Evolutionary conservation across 2,888 invertebrate genomes (phyloP).

Genomic region (Liopterus haemorrhoidalis): DNA sequence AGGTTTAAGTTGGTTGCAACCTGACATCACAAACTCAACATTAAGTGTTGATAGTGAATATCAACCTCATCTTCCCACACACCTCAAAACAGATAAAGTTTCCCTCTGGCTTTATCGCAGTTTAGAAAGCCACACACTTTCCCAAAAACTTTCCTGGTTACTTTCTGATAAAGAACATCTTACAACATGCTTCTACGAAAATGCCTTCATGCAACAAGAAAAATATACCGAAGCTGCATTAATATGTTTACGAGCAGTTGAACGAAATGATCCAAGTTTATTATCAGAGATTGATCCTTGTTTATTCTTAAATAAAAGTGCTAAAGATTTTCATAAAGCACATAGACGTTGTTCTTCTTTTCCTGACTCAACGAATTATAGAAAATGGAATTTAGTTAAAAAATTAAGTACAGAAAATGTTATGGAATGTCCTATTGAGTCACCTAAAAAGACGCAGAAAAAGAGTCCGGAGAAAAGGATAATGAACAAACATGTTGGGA

Average conservation of each 20-base stretch:
- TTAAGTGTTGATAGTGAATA: slow-evolving; percentile 45
- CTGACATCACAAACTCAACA: slow-evolving; percentile 50
- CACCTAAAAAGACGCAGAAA: slow-evolving; percentile 15
- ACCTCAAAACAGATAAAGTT: slow-evolving; percentile 49
- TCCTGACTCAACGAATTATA: slow-evolving; percentile 41
- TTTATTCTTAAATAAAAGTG: slow-evolving; percentile 43
- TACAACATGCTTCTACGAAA: slow-evolving; percentile 51
- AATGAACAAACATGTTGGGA: slow-evolving; percentile 33
- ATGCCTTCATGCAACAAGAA: slow-evolving; percentile 56
- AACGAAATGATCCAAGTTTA: slow-evolving; percentile 55
- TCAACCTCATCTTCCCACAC: slow-evolving; percentile 44
- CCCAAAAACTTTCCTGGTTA: slow-evolving; percentile 56
- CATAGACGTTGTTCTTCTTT: slow-evolving; percentile 54
- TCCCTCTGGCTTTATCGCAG: slow-evolving; percentile 51
- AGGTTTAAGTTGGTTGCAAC: slow-evolving; percentile 56
- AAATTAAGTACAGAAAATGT: slow-evolving; percentile 17
- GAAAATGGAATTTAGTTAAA: slow-evolving; percentile 16
- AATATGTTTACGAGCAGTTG: slow-evolving; percentile 58
- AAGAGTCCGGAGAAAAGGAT: slow-evolving; percentile 8
- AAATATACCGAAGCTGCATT: slow-evolving; percentile 56
- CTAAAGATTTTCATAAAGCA: slow-evolving; percentile 43
- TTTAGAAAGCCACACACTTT: slow-evolving; percentile 52
- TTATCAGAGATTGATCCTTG: slow-evolving; percentile 58
- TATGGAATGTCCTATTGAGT: slow-evolving; percentile 14
- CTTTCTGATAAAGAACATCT: slow-evolving; percentile 58